Base-by-base conservation (phyloP, 2,797 vertebrate genomes). In the Spinus olivaceus region DNA sequence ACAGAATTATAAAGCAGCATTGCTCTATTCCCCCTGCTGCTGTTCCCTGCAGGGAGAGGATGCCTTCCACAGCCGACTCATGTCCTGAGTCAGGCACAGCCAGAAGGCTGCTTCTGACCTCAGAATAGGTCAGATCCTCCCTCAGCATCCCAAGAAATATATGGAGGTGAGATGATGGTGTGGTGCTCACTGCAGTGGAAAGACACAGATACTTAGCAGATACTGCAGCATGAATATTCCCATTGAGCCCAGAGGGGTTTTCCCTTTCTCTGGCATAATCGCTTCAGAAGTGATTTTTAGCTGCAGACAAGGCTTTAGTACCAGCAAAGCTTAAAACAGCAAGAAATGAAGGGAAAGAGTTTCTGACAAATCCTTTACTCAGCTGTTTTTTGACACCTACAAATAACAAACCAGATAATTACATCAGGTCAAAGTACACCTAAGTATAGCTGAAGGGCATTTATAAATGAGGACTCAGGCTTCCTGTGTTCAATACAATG, bases 131-230 rank as follows among this genome's bases (percentile, higher is more conserved):
- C 21, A 71, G 25, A 78, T 12, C 13, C 41, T 74, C 15, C 42
- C 22, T 53, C 47, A 46, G 23, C 2, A 2, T 80, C 50, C 71
- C 23, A 21, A 39, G 28, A 54, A 94, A 46, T 15, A 12, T 18
- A 0, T 39, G 12, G 19, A 57, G 46, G 9, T 50, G n/a, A 53
- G 32, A 15, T 57, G 12, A 28, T 42, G 80, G 72, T 76, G 65
- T 64, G n/a, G 63, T 84, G 93, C 57, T 94, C 65, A 93, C 92
- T 92, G 92, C 88, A 94, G 88, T 64, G 88, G 64, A 92, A 95
- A 90, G 64, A 41, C 61, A 78, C 8, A 73, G 56, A 65, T n/a
- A 51, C 8, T 50, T n/a, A 67, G 35, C 27, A 80, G 46, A 59
- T 67, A 57, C 19, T 82, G 57, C 61, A 87, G 23, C 47, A 33